phyloP scores from a whole-genome alignment of 2,113 vertebrate species.

The Nipponia nippon region DNA sequence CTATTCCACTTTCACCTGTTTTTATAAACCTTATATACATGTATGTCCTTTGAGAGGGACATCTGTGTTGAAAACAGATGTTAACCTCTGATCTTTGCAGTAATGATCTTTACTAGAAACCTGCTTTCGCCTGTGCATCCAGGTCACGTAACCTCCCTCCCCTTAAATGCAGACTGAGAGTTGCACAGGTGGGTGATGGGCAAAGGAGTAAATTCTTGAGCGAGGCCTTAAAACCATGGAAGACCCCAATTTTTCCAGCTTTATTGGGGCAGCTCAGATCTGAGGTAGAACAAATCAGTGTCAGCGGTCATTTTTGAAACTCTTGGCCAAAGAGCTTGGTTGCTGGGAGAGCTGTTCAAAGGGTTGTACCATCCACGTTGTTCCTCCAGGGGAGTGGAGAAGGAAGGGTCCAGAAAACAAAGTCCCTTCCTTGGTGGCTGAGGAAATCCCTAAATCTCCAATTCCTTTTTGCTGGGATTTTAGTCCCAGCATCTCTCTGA shows the following conservation, averaged over 20 bases:
- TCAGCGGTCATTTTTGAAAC: background rate
- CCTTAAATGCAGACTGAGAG: background rate
- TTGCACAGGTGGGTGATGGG: background rate
- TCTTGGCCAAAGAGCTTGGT: background rate
- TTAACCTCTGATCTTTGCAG: background rate
- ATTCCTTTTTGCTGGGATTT: background rate
- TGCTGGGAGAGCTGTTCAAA: background rate
- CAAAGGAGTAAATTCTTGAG: background rate
- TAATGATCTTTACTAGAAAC: background rate
- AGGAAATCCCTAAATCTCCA: background rate
- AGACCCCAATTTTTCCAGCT: background rate
- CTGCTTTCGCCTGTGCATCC: background rate
- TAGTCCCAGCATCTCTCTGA: background rate
- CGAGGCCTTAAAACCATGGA: background rate
- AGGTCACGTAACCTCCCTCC: background rate
- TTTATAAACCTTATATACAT: background rate
- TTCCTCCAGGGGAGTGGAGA: background rate
- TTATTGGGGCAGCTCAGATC: background rate
- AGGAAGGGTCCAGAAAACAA: background rate
- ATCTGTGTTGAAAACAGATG: background rate
- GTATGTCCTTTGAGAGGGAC: background rate
- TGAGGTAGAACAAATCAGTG: background rate
- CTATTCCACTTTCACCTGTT: background rate
- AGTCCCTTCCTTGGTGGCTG: background rate
- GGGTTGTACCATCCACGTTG: background rate